These are phyloP conservation scores for Leptinotarsa tumamoca DNA, from an alignment of 2,888 invertebrate genomes.

Conservation along the genomic window DNA sequence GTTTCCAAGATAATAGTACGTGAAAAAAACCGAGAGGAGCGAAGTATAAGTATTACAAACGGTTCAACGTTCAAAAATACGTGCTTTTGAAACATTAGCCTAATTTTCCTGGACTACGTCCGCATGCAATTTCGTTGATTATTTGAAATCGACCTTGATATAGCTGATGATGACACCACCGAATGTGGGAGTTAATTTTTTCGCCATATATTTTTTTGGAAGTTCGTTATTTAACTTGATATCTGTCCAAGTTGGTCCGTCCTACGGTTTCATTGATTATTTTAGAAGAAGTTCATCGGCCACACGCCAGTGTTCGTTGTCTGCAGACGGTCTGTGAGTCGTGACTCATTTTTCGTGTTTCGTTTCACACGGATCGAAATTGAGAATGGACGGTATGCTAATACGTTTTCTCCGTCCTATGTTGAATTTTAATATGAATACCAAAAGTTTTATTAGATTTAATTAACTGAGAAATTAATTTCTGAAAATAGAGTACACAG, in stretches of 20 bases:
- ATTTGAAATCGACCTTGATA: slow-evolving; percentile 9
- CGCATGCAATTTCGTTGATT: slow-evolving; percentile 7
- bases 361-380: not conserved
- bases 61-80: no score
- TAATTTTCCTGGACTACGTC: not conserved
- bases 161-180: slow-evolving; percentile 4
- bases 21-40: no score
- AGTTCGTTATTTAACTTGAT: not conserved
- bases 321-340: not conserved
- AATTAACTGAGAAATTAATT: no score
- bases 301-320: slow-evolving; percentile 14
- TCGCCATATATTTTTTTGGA: slow-evolving; percentile 3
- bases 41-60: no score
- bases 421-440: no score
- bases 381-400: not conserved
- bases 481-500: no score
- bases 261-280: slow-evolving; percentile 15
- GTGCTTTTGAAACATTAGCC: not conserved
- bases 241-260: slow-evolving; percentile 10
- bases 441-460: no score
- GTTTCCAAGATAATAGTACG: no score
- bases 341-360: slow-evolving; percentile 5
- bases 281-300: slow-evolving; percentile 8
- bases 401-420: no score
- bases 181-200: slow-evolving; percentile 12